Evolutionary conservation across 2,113 vertebrate species (phyloP).

Genomic region (Cathartes aura): DNA sequence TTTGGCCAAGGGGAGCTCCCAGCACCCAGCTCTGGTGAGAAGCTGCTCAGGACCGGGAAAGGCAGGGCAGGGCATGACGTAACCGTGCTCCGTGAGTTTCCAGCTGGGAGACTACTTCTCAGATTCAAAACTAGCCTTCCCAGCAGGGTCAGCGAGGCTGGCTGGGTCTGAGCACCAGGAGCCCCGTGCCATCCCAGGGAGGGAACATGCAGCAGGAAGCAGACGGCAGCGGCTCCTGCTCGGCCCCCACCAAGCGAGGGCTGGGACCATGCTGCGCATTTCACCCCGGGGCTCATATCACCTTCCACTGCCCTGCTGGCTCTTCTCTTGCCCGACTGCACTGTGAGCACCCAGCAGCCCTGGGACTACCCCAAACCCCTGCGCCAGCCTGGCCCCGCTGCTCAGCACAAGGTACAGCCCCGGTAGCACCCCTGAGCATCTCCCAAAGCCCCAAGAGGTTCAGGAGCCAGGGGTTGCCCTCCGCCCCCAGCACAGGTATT

Average conservation of each 20-base stretch:
- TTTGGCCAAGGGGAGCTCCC: neutral
- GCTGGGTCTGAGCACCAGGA: neutral
- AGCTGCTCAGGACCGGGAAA: neutral
- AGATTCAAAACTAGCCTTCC: neutral
- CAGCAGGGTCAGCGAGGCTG: neutral
- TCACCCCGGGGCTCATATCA: fast-evolving
- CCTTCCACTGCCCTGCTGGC: fast-evolving
- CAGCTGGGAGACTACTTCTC: neutral
- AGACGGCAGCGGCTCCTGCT: fast-evolving
- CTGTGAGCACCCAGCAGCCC: neutral
- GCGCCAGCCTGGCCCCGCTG: neutral
- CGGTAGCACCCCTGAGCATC: neutral
- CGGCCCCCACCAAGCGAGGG: neutral
- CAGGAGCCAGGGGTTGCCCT: neutral
- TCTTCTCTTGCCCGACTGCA: fast-evolving
- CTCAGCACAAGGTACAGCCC: neutral
- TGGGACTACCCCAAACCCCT: fast-evolving
- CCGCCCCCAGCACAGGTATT: neutral
- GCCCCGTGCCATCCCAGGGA: fast-evolving
- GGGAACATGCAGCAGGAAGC: neutral
- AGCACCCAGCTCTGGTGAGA: neutral
- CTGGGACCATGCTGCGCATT: neutral
- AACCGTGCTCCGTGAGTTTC: neutral
- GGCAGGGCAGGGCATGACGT: neutral
- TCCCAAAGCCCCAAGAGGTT: neutral